Evolutionary conservation across 2,888 invertebrate species (phyloP), one percentile per base, ranked within the genome.

Genomic region (Gymnocheta viridis): DNA sequence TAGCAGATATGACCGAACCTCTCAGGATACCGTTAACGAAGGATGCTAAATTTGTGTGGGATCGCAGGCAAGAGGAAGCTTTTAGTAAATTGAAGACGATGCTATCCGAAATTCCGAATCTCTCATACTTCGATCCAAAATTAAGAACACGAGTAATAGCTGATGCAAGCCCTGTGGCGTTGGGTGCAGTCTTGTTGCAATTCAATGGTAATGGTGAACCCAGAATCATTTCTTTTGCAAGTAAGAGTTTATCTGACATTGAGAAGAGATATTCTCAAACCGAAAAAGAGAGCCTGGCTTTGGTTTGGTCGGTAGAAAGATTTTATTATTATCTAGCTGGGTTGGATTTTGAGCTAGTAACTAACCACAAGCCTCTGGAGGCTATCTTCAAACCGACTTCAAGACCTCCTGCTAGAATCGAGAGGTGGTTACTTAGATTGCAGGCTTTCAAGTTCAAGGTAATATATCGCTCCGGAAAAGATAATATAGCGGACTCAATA

Each of bases 61-160:
- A 27, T 27, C 54, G 9, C 10, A 35, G 35, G 9, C 35, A 35
- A 9, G 35, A 35, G 35, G 35, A 35, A 35, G 35, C 10, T 35
- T 38, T 38, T 38, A 10, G 38, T 12, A 54, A 12, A 49, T 79
- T 89, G 12, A 89, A 89, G 70, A 32, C 44, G 27, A 14, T n/a
- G 27, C 14, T 54, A 2, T 24, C 14, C n/a, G 14, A 54, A 27
- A 54, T 54, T 27, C 27, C 51, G n/a, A 54, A 54, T 27, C 14
- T 54, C 4, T 54, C 87, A 35, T 88, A 88, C 67, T 91, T 88
- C 64, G 86, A 90, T 69, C 86, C 51, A 24, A 54, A 54, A 27
- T 14, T 24, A 27, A 54, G 27, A 54, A 54, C 51, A n/a, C 51
- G 51, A 27, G 27, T 54, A 14, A n/a, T 27, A 27, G 51, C 56